Evolutionary conservation across 2,888 invertebrate genomes (phyloP).

Genomic region (Eubasilissa splendida): DNA sequence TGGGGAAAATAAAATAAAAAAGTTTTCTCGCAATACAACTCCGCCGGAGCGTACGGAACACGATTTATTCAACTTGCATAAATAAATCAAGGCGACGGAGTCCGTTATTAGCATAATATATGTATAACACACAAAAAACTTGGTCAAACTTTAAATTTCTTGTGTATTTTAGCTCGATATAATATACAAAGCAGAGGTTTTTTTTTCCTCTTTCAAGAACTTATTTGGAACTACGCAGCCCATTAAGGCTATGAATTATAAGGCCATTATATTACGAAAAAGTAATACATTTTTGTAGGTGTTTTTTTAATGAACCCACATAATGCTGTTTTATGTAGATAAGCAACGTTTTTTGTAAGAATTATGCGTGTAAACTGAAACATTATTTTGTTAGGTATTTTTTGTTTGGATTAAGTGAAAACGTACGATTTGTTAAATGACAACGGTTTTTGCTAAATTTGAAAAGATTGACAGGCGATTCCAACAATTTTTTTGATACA

Average conservation of each 20-base stretch:
- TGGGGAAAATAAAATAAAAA: slow-evolving; percentile 11
- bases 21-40: slow-evolving; percentile 28
- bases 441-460: neutral
- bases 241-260: slow-evolving; percentile 35
- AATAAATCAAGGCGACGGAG: slow-evolving; percentile 30
- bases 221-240: slow-evolving; percentile 18
- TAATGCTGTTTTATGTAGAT: slow-evolving; percentile 18
- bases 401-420: slow-evolving; percentile 8
- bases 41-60: slow-evolving; percentile 7
- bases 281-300: slow-evolving; percentile 21
- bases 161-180: slow-evolving; percentile 10
- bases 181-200: neutral
- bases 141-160: slow-evolving; percentile 41
- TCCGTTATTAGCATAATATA: slow-evolving; percentile 37
- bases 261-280: slow-evolving; percentile 27
- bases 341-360: slow-evolving; percentile 2
- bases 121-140: slow-evolving; percentile 31
- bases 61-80: slow-evolving; percentile 38
- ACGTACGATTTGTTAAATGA: neutral
- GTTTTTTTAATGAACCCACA: slow-evolving; percentile 27
- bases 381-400: neutral
- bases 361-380: slow-evolving; percentile 32
- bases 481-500: no score
- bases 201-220: neutral
- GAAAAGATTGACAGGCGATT: no score